These are phyloP conservation scores for Tadarida brasiliensis DNA, from an alignment of 2,797 vertebrate genomes.

Conservation along the genomic window DNA sequence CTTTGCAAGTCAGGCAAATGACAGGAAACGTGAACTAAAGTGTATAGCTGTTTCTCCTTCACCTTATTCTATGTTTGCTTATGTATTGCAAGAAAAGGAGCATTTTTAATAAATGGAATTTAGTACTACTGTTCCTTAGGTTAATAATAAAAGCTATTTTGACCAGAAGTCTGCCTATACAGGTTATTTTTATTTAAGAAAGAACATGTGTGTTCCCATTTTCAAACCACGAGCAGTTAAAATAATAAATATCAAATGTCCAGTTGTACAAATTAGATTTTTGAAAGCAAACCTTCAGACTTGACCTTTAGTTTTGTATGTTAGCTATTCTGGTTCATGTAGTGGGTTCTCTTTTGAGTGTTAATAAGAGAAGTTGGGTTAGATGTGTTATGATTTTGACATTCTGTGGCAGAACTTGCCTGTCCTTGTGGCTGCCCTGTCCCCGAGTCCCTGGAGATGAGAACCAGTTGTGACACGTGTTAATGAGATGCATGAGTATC, in stretches of 20 bases:
- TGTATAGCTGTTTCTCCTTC: not conserved
- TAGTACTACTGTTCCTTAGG: not conserved
- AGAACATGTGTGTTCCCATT: not conserved
- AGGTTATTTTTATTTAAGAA: constrained; percentile 38
- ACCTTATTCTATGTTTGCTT: not conserved
- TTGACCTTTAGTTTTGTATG: not conserved
- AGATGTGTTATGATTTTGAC: not conserved
- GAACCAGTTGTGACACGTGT: not conserved
- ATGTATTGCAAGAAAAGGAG: not conserved
- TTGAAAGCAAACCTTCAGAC: constrained; percentile 17
- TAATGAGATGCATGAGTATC: fast-evolving
- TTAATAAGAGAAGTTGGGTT: not conserved
- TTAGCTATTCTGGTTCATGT: not conserved
- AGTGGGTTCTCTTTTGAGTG: not conserved
- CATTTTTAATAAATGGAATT: not conserved
- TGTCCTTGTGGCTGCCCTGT: not conserved
- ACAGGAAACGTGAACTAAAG: not conserved
- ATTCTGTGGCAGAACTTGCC: not conserved
- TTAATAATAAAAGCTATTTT: not conserved
- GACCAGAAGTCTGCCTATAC: not conserved
- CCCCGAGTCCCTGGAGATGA: not conserved
- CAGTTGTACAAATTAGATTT: not conserved
- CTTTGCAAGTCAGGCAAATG: not conserved
- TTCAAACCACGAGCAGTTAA: not conserved
- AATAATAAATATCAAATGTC: not conserved